Evolutionary conservation across 2,888 invertebrate genomes (phyloP).

Genomic region (Tubiluchus corallicola): DNA sequence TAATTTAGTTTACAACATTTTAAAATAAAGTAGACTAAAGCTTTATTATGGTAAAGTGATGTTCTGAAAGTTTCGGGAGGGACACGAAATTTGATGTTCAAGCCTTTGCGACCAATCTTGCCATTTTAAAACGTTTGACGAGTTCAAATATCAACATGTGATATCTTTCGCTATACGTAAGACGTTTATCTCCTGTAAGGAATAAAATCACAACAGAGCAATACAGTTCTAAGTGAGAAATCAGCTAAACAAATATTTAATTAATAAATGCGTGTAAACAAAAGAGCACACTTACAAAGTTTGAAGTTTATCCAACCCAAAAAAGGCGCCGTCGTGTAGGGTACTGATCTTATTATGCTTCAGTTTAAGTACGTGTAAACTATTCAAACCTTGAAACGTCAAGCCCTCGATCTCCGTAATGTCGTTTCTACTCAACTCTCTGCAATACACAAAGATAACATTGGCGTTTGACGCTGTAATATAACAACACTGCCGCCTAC

Average conservation of each 20-base stretch:
- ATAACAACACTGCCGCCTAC: too few species aligned
- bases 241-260: constrained; percentile 35
- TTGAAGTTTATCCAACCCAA: constrained; percentile 51
- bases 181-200: background rate
- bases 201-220: background rate
- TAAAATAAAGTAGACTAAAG: too few species aligned
- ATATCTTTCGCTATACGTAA: background rate
- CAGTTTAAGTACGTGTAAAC: constrained; percentile 52
- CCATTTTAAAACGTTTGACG: too few species aligned
- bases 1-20: too few species aligned
- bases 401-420: constrained; percentile 57
- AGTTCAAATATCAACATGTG: too few species aligned
- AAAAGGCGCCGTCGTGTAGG: constrained; percentile 74
- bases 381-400: constrained; percentile 54
- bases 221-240: constrained; percentile 5
- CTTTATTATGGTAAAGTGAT: too few species aligned
- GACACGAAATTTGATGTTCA: too few species aligned
- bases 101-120: too few species aligned
- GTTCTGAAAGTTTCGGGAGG: too few species aligned
- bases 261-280: constrained; percentile 9
- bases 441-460: constrained; percentile 22
- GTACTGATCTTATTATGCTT: constrained; percentile 57
- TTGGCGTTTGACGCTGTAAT: too few species aligned
- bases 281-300: constrained; percentile 32
- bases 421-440: constrained; percentile 65